phyloP scores from a whole-genome alignment of 2,113 vertebrate species.

The Silurus glanis region DNA sequence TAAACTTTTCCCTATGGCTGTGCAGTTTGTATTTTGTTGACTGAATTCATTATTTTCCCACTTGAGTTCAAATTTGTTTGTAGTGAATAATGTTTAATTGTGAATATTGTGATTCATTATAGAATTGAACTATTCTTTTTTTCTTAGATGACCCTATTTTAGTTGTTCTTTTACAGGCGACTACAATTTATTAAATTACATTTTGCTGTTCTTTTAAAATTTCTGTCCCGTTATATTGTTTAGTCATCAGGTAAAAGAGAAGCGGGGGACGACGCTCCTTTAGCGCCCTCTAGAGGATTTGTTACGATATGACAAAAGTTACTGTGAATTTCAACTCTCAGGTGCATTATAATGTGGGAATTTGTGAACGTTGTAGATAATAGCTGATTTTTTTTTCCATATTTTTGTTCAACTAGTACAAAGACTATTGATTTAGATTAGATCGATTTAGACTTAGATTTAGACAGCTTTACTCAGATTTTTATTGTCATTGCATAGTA shows the following conservation, averaged over 20 bases:
- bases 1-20: not conserved
- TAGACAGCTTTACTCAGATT: too few species aligned
- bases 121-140: not conserved
- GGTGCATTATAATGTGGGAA: not conserved
- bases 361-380: not conserved
- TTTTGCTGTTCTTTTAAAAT: not conserved
- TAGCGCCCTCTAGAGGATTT: constrained; percentile 8
- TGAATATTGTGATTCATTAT: not conserved
- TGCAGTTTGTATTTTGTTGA: not conserved
- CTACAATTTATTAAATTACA: not conserved
- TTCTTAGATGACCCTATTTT: not conserved
- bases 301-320: not conserved
- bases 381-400: not conserved
- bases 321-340: not conserved
- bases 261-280: not conserved
- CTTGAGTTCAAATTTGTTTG: not conserved
- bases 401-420: not conserved
- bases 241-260: not conserved
- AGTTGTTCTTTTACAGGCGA: not conserved
- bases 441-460: too few species aligned
- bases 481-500: too few species aligned
- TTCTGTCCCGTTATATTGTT: not conserved
- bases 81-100: not conserved
- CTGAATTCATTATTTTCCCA: not conserved
- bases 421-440: not conserved